Base-by-base conservation (phyloP, 1,140 invertebrate genomes). In the Dinoponera quadriceps region DNA sequence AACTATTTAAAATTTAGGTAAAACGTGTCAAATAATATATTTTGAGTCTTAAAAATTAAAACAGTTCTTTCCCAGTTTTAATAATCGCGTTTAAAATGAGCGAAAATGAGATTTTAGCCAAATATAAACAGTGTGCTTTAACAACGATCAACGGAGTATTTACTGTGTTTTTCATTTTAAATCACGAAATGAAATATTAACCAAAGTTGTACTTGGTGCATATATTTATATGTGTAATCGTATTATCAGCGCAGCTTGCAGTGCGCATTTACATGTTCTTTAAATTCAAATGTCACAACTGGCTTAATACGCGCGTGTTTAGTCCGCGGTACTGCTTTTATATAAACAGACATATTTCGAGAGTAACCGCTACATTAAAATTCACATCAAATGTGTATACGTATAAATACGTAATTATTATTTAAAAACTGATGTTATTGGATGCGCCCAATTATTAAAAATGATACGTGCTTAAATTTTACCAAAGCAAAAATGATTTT, bases 381-480 rank as follows among this genome's bases (percentile, higher is more conserved):
- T 7, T 18, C 16, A 18, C 2, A 1, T 20, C n/a, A 71, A 62
- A 68, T 20, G 38, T 1, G 14, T 20, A 29, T 4, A 29, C 25
- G 1, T 51, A 44, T 44, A 11, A 44, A 44, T 11, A 44, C 7
- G 11, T 44, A 44, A 44, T 44, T 44, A 44, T 44, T 44, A 44
- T 27, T 44, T 57, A 69, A 78, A 77, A 78, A 69, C 9, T 14
- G 51, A 44, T 48, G 48, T 80, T 80, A 71, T 69, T 80, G 3
- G 7, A 2, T 51, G 33, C 63, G 7, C 22, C 20, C 33, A 9
- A 14, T 66, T 29, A 68, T 78, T 78, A 68, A 78, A 66, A 51
- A 16, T 48, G 18, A 77, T 77, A 54, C 51, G 49, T 49, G 25
- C 27, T n/a, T n/a, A 20, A 59, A 16, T 16, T 18, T 27, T 49